Percentiles rank a stretch among this genome's conserved stretches.
phyloP scores from a whole-genome alignment of 2,113 vertebrate genomes.

The Phyllostomus hastatus region DNA sequence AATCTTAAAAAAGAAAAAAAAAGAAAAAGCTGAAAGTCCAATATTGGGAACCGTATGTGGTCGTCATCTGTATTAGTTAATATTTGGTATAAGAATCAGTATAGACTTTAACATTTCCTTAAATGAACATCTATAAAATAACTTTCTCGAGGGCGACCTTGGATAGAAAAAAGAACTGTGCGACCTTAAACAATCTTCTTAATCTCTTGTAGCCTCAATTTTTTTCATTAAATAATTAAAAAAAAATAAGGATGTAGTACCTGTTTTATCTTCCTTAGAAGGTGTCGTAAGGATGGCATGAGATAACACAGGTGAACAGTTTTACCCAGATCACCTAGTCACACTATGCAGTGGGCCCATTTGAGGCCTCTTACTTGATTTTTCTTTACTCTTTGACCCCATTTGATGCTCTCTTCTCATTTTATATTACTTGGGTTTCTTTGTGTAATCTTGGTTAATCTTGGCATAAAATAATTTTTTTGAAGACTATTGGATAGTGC shows the following conservation, averaged over 20 bases:
- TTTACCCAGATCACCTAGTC: not conserved
- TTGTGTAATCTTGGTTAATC: slow-evolving; percentile 16
- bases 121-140: not conserved
- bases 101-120: not conserved
- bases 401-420: not conserved
- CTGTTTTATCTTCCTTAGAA: not conserved
- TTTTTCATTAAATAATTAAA: not conserved
- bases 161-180: not conserved
- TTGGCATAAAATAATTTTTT: not conserved
- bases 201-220: not conserved
- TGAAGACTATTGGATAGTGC: not conserved
- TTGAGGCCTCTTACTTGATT: not conserved
- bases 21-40: not conserved
- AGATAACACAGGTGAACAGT: not conserved
- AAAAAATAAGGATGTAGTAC: not conserved
- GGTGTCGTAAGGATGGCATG: not conserved
- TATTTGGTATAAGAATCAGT: not conserved
- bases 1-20: no score
- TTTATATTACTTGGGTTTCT: not conserved
- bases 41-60: not conserved
- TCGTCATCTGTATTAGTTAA: not conserved
- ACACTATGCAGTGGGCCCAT: not conserved
- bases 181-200: not conserved
- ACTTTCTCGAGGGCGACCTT: not conserved
- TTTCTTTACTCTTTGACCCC: slow-evolving; percentile 9